Evolutionary conservation across 2,797 vertebrate species (phyloP).

Genomic region (Falco naumanni): DNA sequence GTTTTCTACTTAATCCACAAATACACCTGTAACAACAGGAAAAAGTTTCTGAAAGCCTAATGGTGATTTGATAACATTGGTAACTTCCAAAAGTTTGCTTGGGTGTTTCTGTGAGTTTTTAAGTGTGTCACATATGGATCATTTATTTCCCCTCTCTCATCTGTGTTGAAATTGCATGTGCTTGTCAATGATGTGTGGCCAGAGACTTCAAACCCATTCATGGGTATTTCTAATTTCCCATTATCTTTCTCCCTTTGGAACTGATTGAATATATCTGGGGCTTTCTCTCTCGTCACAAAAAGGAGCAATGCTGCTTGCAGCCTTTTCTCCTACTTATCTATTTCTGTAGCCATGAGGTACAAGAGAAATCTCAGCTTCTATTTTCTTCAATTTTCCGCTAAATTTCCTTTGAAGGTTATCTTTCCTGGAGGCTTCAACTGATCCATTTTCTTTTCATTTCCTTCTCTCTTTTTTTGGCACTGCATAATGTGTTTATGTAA

Average conservation of each 20-base stretch:
- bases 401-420: constrained; percentile 73
- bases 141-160: not conserved
- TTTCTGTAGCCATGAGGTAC: constrained; percentile 63
- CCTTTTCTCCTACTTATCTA: constrained; percentile 62
- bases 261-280: constrained; percentile 20
- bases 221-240: constrained; percentile 50
- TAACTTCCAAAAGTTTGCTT: not conserved
- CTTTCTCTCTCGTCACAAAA: constrained; percentile 41
- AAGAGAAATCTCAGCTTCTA: constrained; percentile 61
- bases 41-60: not conserved
- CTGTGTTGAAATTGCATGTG: not conserved
- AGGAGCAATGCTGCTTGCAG: constrained; percentile 54
- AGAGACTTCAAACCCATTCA: constrained; percentile 48
- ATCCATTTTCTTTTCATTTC: constrained; percentile 67
- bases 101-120: not conserved
- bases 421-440: constrained; percentile 64
- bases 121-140: not conserved
- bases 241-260: constrained; percentile 61
- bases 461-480: not conserved
- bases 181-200: constrained; percentile 22
- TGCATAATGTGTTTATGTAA: constrained; percentile 5
- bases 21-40: not conserved
- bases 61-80: not conserved
- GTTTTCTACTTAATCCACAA: not conserved
- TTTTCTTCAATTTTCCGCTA: constrained; percentile 73